Conservation (phyloP, 2,888 invertebrate species). For the Drosophila merina region DNA sequence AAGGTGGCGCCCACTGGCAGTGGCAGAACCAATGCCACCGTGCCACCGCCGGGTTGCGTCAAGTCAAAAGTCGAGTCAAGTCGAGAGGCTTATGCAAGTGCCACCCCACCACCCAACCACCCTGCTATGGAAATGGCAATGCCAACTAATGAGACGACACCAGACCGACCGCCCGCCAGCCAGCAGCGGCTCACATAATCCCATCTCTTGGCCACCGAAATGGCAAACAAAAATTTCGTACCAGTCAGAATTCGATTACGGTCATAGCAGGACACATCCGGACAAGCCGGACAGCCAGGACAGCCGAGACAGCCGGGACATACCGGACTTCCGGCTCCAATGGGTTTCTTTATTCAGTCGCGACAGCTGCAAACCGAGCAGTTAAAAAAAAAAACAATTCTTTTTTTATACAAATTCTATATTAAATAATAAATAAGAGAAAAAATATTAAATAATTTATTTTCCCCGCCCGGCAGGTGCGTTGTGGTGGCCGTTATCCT, state of each 20-base stretch:
- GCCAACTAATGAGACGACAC: constrained; percentile 71
- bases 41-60: constrained; percentile 62
- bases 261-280: constrained; percentile 46
- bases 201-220: constrained; percentile 73
- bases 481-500: constrained; percentile 89
- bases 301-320: not conserved
- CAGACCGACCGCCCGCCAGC: constrained; percentile 18
- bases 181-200: constrained; percentile 53
- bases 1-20: constrained; percentile 58
- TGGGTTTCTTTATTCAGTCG: constrained; percentile 74
- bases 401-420: too few species aligned
- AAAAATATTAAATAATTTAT: not conserved
- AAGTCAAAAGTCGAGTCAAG: constrained; percentile 65
- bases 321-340: constrained; percentile 5
- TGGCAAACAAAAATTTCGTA: constrained; percentile 39
- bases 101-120: not conserved
- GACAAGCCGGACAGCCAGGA: not conserved
- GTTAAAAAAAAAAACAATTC: constrained; percentile 33
- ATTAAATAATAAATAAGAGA: not conserved
- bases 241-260: constrained; percentile 72
- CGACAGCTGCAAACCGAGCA: constrained; percentile 73
- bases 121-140: constrained; percentile 61
- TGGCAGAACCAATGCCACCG: not conserved
- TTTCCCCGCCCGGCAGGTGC: constrained; percentile 84
- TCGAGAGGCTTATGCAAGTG: constrained; percentile 67